Conservation (phyloP, 1,140 invertebrate species). For the Euwallacea similis region DNA sequence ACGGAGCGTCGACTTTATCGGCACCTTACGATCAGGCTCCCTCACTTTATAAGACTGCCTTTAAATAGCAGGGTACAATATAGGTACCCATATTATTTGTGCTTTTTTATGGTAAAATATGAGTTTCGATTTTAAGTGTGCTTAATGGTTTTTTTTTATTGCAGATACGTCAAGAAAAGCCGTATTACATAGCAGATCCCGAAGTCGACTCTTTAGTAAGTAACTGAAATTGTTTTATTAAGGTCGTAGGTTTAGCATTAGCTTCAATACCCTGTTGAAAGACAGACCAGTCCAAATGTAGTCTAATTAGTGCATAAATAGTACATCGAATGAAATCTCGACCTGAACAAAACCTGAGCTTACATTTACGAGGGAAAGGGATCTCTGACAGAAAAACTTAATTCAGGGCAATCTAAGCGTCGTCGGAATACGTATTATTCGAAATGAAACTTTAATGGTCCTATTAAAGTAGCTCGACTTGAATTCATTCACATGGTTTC, state of each 20-base stretch:
- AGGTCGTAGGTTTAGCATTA: neutral
- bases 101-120: slow-evolving; percentile 35
- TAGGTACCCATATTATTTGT: neutral
- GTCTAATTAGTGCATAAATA: too few relatives aligned
- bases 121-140: neutral
- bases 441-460: too few relatives aligned
- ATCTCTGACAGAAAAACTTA: too few relatives aligned
- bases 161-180: slow-evolving; percentile 97
- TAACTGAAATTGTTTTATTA: slow-evolving; percentile 47
- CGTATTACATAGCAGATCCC: slow-evolving; percentile 96
- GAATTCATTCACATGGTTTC: too few relatives aligned
- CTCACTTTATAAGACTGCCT: slow-evolving; percentile 43
- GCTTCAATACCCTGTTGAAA: too few relatives aligned
- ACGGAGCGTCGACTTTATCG: slow-evolving; percentile 45
- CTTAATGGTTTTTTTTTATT: slow-evolving; percentile 61
- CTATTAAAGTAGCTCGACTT: too few relatives aligned
- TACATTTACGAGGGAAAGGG: too few relatives aligned
- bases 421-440: too few relatives aligned
- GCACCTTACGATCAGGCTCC: slow-evolving; percentile 45
- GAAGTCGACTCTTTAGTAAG: slow-evolving; percentile 98
- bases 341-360: too few relatives aligned
- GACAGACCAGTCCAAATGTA: too few relatives aligned
- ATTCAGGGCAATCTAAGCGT: too few relatives aligned
- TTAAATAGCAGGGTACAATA: slow-evolving; percentile 41
- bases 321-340: too few relatives aligned